Percentiles rank a stretch among this genome's conserved stretches.
phyloP scores from a whole-genome alignment of 2,113 vertebrate species.

The Mobula birostris region DNA sequence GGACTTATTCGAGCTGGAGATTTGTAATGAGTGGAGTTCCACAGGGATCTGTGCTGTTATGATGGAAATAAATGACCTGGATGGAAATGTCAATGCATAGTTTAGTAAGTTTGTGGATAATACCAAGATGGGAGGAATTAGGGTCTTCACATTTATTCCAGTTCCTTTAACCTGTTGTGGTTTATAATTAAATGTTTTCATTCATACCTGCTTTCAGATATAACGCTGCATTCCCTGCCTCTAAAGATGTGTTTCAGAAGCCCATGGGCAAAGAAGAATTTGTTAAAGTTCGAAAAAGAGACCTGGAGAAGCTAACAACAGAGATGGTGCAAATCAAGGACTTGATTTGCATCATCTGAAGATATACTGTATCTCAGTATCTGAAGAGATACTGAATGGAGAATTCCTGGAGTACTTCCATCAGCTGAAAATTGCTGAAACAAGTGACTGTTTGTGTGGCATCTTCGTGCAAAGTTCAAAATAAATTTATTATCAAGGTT shows the following conservation, averaged over 20 bases:
- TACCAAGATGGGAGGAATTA: too few relatives aligned
- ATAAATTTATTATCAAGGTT: too few relatives aligned
- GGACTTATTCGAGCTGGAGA: too few relatives aligned
- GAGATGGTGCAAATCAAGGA: conserved; percentile 90
- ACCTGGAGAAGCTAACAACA: conserved; percentile 78
- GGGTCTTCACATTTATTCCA: neutral
- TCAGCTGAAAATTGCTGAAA: conserved; percentile 58
- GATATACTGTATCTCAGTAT: too few relatives aligned
- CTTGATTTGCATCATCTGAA: conserved; percentile 62
- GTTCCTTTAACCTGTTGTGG: neutral
- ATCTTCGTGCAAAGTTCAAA: too few relatives aligned
- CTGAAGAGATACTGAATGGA: conserved; percentile 56
- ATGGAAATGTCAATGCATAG: too few relatives aligned
- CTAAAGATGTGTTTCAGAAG: conserved; percentile 47
- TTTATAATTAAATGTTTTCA: neutral
- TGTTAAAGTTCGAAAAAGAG: conserved; percentile 67
- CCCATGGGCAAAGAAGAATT: conserved; percentile 56
- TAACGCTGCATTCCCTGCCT: neutral
- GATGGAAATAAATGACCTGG: too few relatives aligned
- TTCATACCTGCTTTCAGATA: neutral
- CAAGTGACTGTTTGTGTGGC: conserved; percentile 55
- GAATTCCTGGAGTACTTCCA: conserved; percentile 65
- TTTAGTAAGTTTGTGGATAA: too few relatives aligned
- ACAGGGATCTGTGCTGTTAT: too few relatives aligned
- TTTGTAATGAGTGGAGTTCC: too few relatives aligned